Conservation (phyloP, 1,140 invertebrate species). For the Drosophila biarmipes region DNA sequence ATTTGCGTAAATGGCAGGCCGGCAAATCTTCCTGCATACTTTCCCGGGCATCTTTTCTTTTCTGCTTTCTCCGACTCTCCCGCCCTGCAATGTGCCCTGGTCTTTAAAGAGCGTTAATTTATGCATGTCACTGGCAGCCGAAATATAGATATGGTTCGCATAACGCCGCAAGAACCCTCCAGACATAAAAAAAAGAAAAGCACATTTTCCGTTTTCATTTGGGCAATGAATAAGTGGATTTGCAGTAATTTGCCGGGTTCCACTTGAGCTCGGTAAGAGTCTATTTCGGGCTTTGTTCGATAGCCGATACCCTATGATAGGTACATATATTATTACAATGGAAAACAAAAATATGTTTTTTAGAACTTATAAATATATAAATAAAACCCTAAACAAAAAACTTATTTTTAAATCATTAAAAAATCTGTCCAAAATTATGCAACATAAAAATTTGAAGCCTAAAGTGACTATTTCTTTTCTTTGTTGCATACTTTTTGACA, state of each 20-base stretch:
- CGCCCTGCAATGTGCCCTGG: not conserved
- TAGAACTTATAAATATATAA: no score
- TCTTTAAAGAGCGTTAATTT: constrained; percentile 49
- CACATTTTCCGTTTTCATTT: constrained; percentile 23
- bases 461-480: no score
- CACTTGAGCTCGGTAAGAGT: constrained; percentile 8
- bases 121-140: constrained; percentile 46
- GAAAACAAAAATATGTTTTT: no score
- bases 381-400: no score
- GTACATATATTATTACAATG: not conserved
- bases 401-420: no score
- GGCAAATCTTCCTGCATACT: constrained; percentile 54
- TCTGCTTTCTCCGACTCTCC: not conserved
- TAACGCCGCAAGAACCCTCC: constrained; percentile 10
- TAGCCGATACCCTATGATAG: not conserved
- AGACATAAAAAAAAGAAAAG: not conserved
- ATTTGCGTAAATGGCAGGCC: constrained; percentile 55
- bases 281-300: not conserved
- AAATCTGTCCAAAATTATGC: no score
- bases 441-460: no score
- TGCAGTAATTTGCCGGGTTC: constrained; percentile 20
- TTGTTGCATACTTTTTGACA: no score
- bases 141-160: constrained; percentile 27
- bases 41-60: constrained; percentile 17
- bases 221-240: constrained; percentile 37